Evolutionary conservation across 2,797 vertebrate genomes (phyloP), one percentile per base, ranked within the genome.

Genomic region (Tauraco hartlaubi): DNA sequence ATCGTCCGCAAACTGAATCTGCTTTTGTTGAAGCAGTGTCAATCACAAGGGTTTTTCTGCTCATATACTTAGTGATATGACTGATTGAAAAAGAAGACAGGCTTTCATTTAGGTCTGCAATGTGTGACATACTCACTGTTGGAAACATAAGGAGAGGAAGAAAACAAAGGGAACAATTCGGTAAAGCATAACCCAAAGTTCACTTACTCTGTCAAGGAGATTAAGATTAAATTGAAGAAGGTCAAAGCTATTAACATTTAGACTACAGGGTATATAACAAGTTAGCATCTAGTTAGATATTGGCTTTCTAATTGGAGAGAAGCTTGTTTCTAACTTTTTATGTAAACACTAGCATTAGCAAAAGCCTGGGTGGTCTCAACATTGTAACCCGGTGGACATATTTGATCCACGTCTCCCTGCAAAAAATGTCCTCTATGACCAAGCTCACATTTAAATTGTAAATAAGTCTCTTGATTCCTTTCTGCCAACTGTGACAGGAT

Each of bases 211-310:
- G 95, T 96, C 92, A 97, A 95, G 85, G 82, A 97, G 96, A 96
- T 97, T 95, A 94, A 98, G 97, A 97, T 98, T 97, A 98, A 98
- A 97, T 85, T 95, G 94, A 95, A 87, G 73, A 84, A 97, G 97
- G 98, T 97, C 98, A 98, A 97, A 97, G 88, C 85, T 95, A 97
- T 98, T 98, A 98, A 97, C 97, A 96, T 96, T 95, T 95, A 96
- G 92, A 97, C 96, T 93, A 97, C 89, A 96, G 95, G 69, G 85
- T 97, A 88, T 94, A 96, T 78, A 97, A 96, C 93, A 97, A 97
- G 92, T 96, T 97, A 97, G 94, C 93, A 92, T 96, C 95, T 97
- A 78, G 35, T 96, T 96, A 97, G 94, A 92, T 88, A 85, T 37
- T 88, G 62, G 56, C 85, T 96, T 96, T 97, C 96, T 97, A 98